A percentile compares a stretch with the other conserved stretches of the same genome.
Evolutionary conservation across 2,888 invertebrate genomes (phyloP).

Genomic region (Eupithecia pulchellata): DNA sequence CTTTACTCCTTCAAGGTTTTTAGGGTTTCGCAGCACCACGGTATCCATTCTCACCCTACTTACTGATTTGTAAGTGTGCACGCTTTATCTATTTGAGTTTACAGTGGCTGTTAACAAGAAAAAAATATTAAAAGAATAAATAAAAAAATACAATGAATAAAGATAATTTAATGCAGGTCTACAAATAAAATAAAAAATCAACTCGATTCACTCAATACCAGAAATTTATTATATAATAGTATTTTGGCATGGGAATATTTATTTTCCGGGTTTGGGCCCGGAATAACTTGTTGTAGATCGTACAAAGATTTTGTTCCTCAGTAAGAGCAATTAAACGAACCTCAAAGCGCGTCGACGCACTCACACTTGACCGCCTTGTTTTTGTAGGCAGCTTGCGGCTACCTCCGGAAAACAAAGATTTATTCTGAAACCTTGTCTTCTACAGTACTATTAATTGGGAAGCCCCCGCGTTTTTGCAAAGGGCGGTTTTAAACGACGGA

Average conservation of each 20-base stretch:
- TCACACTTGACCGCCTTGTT: conserved; percentile 30
- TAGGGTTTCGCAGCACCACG: neutral
- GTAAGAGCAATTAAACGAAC: neutral
- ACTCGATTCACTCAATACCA: too few relatives aligned
- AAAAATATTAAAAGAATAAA: too few relatives aligned
- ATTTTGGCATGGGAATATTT: too few relatives aligned
- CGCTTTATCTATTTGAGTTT: neutral
- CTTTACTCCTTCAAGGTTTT: conserved; percentile 64
- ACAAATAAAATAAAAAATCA: too few relatives aligned
- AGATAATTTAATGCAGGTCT: too few relatives aligned
- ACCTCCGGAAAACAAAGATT: conserved; percentile 64
- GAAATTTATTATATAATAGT: too few relatives aligned
- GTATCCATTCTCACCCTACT: conserved; percentile 6
- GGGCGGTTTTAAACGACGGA: neutral
- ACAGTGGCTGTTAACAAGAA: too few relatives aligned
- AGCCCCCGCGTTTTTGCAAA: neutral
- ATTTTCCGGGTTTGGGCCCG: too few relatives aligned
- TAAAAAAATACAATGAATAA: too few relatives aligned
- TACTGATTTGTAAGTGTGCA: neutral
- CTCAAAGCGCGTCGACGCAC: neutral
- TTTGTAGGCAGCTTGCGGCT: conserved; percentile 63
- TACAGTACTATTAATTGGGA: conserved; percentile 32
- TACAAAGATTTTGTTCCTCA: neutral
- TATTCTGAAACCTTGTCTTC: conserved; percentile 34
- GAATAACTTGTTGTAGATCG: neutral